phyloP scores from a whole-genome alignment of 2,113 vertebrate genomes.

The Upupa epops region DNA sequence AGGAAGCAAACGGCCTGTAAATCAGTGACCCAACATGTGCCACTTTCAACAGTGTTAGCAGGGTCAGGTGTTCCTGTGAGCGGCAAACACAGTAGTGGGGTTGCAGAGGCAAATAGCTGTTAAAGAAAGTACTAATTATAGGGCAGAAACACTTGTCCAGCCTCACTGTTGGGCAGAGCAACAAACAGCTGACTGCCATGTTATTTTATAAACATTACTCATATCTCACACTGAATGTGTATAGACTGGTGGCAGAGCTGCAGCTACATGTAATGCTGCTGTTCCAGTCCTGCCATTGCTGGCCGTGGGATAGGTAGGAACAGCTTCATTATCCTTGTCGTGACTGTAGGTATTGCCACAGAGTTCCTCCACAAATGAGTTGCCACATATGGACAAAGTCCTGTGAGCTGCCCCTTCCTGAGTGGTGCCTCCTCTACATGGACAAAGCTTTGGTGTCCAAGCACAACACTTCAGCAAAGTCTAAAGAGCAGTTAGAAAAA shows the following conservation, averaged over 20 bases:
- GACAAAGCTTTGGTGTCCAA: not conserved
- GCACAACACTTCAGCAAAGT: not conserved
- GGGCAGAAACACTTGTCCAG: not conserved
- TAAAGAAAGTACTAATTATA: not conserved
- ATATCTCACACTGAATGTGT: not conserved
- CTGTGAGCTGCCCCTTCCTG: not conserved
- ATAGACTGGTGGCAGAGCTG: not conserved
- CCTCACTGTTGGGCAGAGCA: not conserved
- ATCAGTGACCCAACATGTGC: not conserved
- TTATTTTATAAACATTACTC: not conserved
- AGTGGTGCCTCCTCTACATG: rapidly evolving
- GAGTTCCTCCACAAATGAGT: not conserved
- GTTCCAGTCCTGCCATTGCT: not conserved
- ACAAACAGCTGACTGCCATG: not conserved
- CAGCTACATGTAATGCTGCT: not conserved
- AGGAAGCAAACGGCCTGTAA: not conserved
- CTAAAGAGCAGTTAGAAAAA: not conserved
- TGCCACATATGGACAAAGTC: not conserved
- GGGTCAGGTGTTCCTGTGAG: not conserved
- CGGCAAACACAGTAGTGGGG: not conserved
- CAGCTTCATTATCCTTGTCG: rapidly evolving
- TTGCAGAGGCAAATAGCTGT: not conserved
- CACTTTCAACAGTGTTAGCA: not conserved
- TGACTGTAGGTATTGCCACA: not conserved
- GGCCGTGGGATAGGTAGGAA: rapidly evolving